Conservation (phyloP, 2,113 vertebrate genomes). For the Pungitius pungitius region DNA sequence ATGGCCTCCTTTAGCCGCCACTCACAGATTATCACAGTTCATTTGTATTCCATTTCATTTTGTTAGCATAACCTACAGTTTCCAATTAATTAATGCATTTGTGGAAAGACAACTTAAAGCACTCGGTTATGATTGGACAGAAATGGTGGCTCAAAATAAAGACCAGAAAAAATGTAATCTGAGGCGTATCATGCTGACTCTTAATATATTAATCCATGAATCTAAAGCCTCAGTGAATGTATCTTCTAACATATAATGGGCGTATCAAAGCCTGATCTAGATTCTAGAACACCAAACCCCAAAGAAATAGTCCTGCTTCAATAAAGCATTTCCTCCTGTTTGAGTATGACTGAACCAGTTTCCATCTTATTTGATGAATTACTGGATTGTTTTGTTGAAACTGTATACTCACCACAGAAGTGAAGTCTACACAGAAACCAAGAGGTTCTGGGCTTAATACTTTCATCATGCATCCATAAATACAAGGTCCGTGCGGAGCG, state of each 20-base stretch:
- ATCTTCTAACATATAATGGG: not conserved
- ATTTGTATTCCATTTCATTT: not conserved
- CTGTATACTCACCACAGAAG: not conserved
- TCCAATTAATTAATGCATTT: not conserved
- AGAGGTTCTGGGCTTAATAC: not conserved
- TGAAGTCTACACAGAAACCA: not conserved
- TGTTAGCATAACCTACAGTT: not conserved
- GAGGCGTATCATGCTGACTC: not conserved
- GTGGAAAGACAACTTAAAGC: not conserved
- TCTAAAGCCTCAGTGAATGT: not conserved
- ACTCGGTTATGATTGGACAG: not conserved
- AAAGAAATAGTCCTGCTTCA: not conserved
- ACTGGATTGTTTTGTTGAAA: not conserved
- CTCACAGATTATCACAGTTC: not conserved
- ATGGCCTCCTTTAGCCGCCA: not conserved
- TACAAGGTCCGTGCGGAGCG: constrained; percentile 88
- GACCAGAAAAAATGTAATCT: not conserved
- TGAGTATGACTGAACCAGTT: not conserved
- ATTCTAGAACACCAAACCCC: not conserved
- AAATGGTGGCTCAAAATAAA: not conserved
- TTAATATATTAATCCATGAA: not conserved
- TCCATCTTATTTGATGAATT: not conserved
- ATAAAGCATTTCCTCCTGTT: not conserved
- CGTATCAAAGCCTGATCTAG: not conserved
- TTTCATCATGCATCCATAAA: not conserved